Base-by-base conservation (phyloP, 2,113 vertebrate species). In the Cephalopholis sonnerati region DNA sequence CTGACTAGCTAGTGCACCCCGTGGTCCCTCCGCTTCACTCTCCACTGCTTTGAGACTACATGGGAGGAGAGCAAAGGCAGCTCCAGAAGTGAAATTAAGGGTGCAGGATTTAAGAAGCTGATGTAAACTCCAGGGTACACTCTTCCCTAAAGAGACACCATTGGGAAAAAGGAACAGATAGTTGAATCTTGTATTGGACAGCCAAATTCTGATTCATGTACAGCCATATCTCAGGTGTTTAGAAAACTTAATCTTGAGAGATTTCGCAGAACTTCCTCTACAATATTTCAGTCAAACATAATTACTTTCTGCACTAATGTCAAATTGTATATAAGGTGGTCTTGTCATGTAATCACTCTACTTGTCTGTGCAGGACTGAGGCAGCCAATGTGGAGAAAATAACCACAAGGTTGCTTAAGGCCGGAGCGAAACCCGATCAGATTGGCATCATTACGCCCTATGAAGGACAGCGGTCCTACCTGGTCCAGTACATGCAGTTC, bases 401-500 rank as follows among this genome's bases (percentile, higher is more conserved):
- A 82, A 99, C 98, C 54, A 99, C 98, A 0, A 97, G 97, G 76
- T 92, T 99, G 24, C 69, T 99, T 65, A 99, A 99, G 87, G 98
- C 97, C 0, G 98, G 98, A 1, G 98, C 98, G 41, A 99, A 98
- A 78, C 98, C 97, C 0, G 97, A 98, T 87, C 98, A 99, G 94
- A 99, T 99, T 0, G 98, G 98, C 55, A 98, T 99, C 86, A 99
- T 99, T 81, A 98, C 98, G 0, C 98, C 98, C 0, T 99, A 98
- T 0, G 97, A 98, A 88, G 98, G 97, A 0, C 97, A 98, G 82
- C 94, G 98, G 41, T 99, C 98, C 16, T 99, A 99, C 84, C 93
- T 99, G 94, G 98, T 99, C 88, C 98, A 99, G 87, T 99, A 99
- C 95, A 99, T 99, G 98, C 98, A 99, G 82, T 99, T 99, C 92